Evolutionary conservation across 2,888 invertebrate genomes (phyloP).

Genomic region (Mellilla xanthometata): DNA sequence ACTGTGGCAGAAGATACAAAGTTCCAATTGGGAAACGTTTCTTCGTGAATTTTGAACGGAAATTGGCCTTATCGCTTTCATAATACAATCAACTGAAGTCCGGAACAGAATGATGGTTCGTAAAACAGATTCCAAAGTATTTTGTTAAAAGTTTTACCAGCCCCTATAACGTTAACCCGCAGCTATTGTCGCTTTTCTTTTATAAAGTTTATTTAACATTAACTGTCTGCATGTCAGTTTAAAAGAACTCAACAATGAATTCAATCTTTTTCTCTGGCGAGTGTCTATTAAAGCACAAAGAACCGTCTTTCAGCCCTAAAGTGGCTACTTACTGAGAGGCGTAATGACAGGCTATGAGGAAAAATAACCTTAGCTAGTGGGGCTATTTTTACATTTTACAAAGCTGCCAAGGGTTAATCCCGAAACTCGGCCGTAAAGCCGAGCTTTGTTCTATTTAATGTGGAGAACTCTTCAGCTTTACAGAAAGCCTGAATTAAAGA

Average conservation of each 20-base stretch:
- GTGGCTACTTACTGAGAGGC: constrained; percentile 36
- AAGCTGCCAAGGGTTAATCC: constrained; percentile 29
- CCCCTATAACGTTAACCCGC: constrained; percentile 44
- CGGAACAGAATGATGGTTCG: constrained; percentile 34
- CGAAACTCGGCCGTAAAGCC: constrained; percentile 19
- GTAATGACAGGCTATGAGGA: constrained; percentile 35
- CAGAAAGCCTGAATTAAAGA: constrained; percentile 1
- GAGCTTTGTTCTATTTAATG: constrained; percentile 18
- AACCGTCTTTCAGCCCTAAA: constrained; percentile 37
- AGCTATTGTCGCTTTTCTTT: constrained; percentile 41
- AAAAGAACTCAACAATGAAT: constrained; percentile 49
- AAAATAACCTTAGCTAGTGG: constrained; percentile 34
- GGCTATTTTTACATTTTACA: constrained; percentile 30
- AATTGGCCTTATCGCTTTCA: constrained; percentile 24
- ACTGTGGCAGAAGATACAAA: constrained; percentile 17
- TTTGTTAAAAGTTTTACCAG: constrained; percentile 53
- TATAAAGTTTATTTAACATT: constrained; percentile 48
- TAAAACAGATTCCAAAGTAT: constrained; percentile 46
- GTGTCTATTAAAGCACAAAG: constrained; percentile 46
- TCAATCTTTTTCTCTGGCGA: constrained; percentile 47
- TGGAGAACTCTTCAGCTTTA: constrained; percentile 7
- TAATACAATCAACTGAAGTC: constrained; percentile 20
- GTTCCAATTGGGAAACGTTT: constrained; percentile 19
- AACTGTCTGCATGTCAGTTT: constrained; percentile 48
- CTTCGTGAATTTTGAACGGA: constrained; percentile 24